Base-by-base conservation (phyloP, 2,797 vertebrate genomes). In the Microchirus variegatus region DNA sequence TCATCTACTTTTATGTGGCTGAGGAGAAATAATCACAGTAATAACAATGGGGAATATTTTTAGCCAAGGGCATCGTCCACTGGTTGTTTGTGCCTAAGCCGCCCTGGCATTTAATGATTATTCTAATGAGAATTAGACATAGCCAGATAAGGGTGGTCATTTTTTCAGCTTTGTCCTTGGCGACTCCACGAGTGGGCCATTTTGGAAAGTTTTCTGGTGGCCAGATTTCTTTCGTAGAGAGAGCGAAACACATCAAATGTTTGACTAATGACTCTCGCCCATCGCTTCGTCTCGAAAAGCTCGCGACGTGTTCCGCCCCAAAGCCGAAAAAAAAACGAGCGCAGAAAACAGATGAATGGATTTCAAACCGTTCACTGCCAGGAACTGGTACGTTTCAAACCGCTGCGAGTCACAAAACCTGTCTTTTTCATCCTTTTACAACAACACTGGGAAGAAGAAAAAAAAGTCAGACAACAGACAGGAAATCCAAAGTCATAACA, bases 81-180 rank as follows among this genome's bases (percentile, higher is more conserved):
- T 53, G 59, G 49, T 63, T 83, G 74, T 84, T 87, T 80, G 59
- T 74, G 59, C 42, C 70, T 52, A 64, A 65, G 70, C 64, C 63
- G 51, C 47, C 67, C 55, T 63, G 67, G 63, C 73, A 70, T 70
- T 75, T 87, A 82, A 81, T 77, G 55, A 53, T 70, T 80, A 68
- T 78, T 82, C 67, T 85, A 86, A 87, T 87, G 75, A 84, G 72
- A 68, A 78, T 62, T 71, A 69, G 53, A 65, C 78, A 60, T 42
- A 52, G 73, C 46, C 48, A 38, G 41, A 73, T 80, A 63, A 53
- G 38, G 70, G 31, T 10, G 46, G 35, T 41, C 18, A 68, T 59
- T 54, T 81, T 22, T 70, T 62, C 43, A 51, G 67, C 26, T 62
- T 55, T 51, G 63, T 77, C 55, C 69, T 78, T 78, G 40, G 59